A percentile compares a stretch with the other conserved stretches of the same genome.
These are phyloP conservation scores for Poecilia latipinna DNA, from an alignment of 2,113 vertebrate species.

Conservation along the genomic window DNA sequence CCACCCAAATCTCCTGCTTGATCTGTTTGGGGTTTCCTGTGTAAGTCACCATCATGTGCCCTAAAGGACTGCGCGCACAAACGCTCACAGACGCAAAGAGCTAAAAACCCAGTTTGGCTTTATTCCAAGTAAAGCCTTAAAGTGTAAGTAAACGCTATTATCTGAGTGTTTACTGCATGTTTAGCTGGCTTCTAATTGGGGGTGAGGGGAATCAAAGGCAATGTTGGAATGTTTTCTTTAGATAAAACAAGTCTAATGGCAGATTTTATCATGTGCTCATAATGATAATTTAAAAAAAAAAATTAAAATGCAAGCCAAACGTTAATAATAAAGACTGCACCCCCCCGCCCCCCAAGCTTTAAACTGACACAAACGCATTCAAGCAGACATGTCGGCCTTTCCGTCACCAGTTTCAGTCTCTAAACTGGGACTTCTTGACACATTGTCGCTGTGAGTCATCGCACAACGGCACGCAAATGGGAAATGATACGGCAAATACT, in stretches of 20 bases:
- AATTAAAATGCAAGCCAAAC: not conserved
- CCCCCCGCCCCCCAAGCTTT: not conserved
- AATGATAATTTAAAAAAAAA: slow-evolving; percentile 5
- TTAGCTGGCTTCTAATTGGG: not conserved
- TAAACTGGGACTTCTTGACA: slow-evolving; percentile 19
- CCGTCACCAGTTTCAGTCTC: slow-evolving; percentile 25
- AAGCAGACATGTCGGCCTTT: not conserved
- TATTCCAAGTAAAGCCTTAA: not conserved
- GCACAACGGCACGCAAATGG: slow-evolving; percentile 45
- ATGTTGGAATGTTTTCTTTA: not conserved
- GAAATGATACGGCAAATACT: slow-evolving; percentile 50
- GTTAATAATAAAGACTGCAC: not conserved
- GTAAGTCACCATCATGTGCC: slow-evolving; percentile 50
- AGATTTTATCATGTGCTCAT: slow-evolving; percentile 34
- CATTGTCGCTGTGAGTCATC: slow-evolving; percentile 47
- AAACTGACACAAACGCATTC: not conserved
- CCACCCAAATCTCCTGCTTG: slow-evolving; percentile 36
- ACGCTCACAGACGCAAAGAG: slow-evolving; percentile 12
- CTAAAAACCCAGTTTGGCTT: slow-evolving; percentile 3
- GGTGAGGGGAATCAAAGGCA: not conserved
- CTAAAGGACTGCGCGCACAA: slow-evolving; percentile 16
- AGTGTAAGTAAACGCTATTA: not conserved
- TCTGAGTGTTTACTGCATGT: not conserved
- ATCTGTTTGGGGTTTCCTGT: slow-evolving; percentile 65
- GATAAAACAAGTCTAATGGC: slow-evolving; percentile 15